These are phyloP conservation scores for Cacatua alba DNA, from an alignment of 2,113 vertebrate genomes.

Conservation along the genomic window DNA sequence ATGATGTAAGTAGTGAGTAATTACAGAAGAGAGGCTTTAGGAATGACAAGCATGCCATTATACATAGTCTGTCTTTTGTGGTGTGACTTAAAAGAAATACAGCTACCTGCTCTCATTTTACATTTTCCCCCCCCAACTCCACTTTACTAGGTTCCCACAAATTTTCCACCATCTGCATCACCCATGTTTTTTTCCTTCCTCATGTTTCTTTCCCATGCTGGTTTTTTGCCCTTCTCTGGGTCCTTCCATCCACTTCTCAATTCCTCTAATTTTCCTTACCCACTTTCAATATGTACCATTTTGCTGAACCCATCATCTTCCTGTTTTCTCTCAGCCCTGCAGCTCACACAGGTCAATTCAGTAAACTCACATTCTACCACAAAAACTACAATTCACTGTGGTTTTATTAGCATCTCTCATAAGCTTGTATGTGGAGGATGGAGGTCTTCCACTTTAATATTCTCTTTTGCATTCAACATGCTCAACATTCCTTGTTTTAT, in stretches of 20 bases:
- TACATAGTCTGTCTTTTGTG: background rate
- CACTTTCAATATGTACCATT: background rate
- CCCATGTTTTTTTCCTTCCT: background rate
- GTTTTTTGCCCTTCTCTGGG: background rate
- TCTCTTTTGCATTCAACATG: background rate
- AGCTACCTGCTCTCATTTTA: background rate
- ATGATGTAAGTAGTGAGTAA: background rate
- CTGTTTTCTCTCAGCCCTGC: background rate
- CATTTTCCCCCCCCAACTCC: background rate
- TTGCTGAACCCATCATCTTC: background rate
- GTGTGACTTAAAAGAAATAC: background rate
- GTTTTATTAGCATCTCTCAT: background rate
- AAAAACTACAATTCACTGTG: background rate
- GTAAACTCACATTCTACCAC: background rate
- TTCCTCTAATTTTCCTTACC: background rate
- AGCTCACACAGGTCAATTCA: background rate
- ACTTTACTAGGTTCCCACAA: background rate
- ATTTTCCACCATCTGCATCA: background rate
- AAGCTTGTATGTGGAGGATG: background rate
- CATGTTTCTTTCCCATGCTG: background rate
- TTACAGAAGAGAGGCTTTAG: background rate
- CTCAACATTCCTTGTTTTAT: background rate
- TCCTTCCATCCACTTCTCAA: background rate
- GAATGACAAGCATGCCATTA: background rate
- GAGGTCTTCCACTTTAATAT: background rate